Evolutionary conservation across 2,113 vertebrate genomes (phyloP).

Genomic region (Leucoraja erinaceus): DNA sequence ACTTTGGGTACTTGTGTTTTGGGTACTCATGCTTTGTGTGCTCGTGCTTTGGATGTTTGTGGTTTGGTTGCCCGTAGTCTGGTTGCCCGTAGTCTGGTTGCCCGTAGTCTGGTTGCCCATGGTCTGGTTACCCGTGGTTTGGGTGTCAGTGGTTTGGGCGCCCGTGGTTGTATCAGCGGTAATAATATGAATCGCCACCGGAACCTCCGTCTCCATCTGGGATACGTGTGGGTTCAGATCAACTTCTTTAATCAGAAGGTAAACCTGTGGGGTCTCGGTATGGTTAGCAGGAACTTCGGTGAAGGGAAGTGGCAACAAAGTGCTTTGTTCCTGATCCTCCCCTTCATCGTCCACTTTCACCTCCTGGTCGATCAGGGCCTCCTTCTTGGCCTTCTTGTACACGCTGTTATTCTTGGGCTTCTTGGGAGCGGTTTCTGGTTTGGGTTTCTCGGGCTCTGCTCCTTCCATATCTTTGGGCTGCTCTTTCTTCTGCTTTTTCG

Average conservation of each 20-base stretch:
- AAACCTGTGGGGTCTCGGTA: background rate
- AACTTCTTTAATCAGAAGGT: background rate
- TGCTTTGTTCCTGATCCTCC: background rate
- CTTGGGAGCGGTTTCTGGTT: background rate
- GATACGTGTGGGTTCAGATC: background rate
- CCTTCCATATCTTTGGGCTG: too few relatives aligned
- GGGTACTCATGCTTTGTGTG: too few relatives aligned
- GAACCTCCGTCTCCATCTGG: background rate
- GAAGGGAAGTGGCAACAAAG: background rate
- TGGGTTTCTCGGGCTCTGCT: background rate
- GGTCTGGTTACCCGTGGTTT: background rate
- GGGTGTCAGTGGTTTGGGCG: background rate
- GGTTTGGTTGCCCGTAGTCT: background rate
- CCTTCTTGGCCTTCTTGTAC: background rate
- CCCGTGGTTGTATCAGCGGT: too few relatives aligned
- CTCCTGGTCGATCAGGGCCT: background rate
- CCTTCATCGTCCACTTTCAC: background rate
- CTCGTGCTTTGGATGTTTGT: background rate
- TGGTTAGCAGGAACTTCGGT: too few relatives aligned
- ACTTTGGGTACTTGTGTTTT: background rate
- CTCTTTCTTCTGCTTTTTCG: background rate
- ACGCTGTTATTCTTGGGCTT: background rate
- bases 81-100: background rate
- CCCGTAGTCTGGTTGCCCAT: background rate
- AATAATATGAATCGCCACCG: background rate